Base-by-base conservation (phyloP, 92 coral and sea anemone species). In the Phenganax marumi region DNA sequence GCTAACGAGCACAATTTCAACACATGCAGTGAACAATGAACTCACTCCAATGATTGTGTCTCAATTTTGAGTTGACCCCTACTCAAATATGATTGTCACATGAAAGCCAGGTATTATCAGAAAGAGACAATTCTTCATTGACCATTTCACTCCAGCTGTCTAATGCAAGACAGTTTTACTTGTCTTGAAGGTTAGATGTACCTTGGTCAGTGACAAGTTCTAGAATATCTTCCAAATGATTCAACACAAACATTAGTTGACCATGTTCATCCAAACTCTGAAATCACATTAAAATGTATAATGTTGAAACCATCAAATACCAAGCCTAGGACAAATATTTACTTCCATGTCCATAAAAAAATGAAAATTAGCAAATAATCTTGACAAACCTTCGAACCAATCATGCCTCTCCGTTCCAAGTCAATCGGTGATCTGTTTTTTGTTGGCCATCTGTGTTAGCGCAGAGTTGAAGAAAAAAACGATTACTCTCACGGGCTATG, bases 231-330 rank as follows among this genome's bases (percentile, higher is more conserved):
- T 92, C 93, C 54, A 95, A 86, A 79, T 95, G 98, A 86, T 95
- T 97, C 61, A 95, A 81, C 50, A 92, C 93, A 90, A 95, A 95
- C 96, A 92, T 95, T 90, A 95, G 86, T 84, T 95, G 93, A 70
- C 93, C 97, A 85, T 95, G 98, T 50, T 95, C 98, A 88, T 95
- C 98, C 79, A 95, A 79, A 88, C 95, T 95, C 98, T 95, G 57
- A 50, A 83, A 69, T 22, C 73, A 76, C 3, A 65, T n/a, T 39
- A 60, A 5, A 16, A n/a, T 46, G 22, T 13, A 14, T 8, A 52
- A 57, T 52, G 50, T 75, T 66, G 8, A 12, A 62, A 9, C 11
- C 6, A 8, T 70, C 12, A 17, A 70, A 33, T 33, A 33, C 43
- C 43, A 33, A 33, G 0, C 0, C 43, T 0, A 33, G 43, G 43